Conservation (phyloP, 2,797 vertebrate genomes). For the Pantherophis alleghaniensis region DNA sequence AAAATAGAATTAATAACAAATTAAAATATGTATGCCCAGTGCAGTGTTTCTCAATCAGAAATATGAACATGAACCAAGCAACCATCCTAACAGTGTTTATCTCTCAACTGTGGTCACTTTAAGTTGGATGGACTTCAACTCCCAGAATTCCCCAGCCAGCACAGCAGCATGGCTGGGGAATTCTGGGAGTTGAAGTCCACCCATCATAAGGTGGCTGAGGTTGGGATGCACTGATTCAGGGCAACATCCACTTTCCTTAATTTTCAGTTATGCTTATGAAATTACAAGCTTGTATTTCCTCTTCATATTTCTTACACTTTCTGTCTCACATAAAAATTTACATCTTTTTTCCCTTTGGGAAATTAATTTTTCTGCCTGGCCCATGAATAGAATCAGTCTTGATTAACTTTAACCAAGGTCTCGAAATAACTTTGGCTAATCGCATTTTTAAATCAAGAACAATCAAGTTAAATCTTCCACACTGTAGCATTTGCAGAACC, state of each 20-base stretch:
- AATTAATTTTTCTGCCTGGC: background rate
- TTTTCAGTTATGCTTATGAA: background rate
- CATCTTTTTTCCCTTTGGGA: background rate
- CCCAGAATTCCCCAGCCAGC: too few species aligned
- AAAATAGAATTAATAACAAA: constrained; percentile 27
- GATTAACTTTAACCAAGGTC: background rate
- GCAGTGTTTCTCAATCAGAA: background rate
- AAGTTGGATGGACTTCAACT: background rate
- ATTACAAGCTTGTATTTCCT: background rate
- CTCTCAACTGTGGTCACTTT: background rate
- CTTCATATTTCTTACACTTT: background rate
- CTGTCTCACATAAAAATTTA: background rate
- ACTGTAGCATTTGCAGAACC: background rate
- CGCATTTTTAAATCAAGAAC: background rate
- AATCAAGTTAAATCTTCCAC: background rate
- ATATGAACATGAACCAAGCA: background rate
- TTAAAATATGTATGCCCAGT: background rate
- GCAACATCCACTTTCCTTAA: too few species aligned
- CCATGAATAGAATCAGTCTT: background rate
- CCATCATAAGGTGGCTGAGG: background rate
- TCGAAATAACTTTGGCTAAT: background rate
- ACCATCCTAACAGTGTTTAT: background rate
- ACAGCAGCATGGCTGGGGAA: too few species aligned
- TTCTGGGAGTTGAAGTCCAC: too few species aligned
- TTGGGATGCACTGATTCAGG: background rate